Evolutionary conservation across 2,888 invertebrate species (phyloP).

Genomic region (Dilophus febrilis): DNA sequence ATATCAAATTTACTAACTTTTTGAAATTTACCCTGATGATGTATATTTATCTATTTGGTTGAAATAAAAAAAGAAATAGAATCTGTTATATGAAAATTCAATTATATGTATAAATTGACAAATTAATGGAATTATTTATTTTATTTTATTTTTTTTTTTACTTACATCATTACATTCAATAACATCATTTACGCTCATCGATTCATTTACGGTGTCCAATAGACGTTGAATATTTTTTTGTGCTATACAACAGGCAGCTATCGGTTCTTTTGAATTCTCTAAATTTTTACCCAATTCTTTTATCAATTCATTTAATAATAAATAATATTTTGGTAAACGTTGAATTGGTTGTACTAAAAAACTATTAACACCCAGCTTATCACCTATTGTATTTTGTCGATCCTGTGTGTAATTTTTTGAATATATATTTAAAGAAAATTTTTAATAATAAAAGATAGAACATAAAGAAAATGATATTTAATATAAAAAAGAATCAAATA

Average conservation of each 20-base stretch:
- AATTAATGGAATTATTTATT: too few species aligned
- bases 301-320: slow-evolving; percentile 25
- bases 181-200: slow-evolving; percentile 28
- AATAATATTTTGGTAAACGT: slow-evolving; percentile 27
- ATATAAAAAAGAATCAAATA: too few species aligned
- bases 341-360: slow-evolving; percentile 30
- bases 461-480: too few species aligned
- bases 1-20: slow-evolving; percentile 26
- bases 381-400: slow-evolving; percentile 24
- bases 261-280: slow-evolving; percentile 18
- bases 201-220: slow-evolving; percentile 26
- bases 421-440: not conserved
- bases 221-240: slow-evolving; percentile 26
- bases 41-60: slow-evolving; percentile 26
- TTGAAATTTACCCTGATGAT: slow-evolving; percentile 27
- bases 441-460: too few species aligned
- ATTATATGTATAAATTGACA: not conserved
- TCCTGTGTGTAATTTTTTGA: slow-evolving; percentile 17
- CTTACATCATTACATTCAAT: slow-evolving; percentile 24
- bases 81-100: not conserved
- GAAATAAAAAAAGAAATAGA: not conserved
- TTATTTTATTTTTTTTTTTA: not conserved
- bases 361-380: slow-evolving; percentile 29
- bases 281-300: slow-evolving; percentile 15
- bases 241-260: slow-evolving; percentile 27